These are phyloP conservation scores for Fabriciana adippe DNA, from an alignment of 2,888 invertebrate species.

Conservation along the genomic window DNA sequence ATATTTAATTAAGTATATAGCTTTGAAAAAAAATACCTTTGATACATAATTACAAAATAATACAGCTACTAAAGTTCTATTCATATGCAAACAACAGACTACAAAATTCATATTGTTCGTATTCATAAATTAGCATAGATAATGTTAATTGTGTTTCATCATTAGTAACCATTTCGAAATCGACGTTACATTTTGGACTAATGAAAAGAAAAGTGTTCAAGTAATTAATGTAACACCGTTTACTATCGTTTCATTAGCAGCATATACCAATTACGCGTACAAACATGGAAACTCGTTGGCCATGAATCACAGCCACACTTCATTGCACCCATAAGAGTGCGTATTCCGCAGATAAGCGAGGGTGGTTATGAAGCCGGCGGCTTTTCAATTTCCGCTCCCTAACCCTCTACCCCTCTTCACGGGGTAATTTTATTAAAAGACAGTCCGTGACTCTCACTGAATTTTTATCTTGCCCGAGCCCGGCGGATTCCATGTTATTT, in stretches of 20 bases:
- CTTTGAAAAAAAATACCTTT: no score
- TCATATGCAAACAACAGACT: not conserved
- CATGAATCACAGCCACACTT: constrained; percentile 56
- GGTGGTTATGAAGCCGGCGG: constrained; percentile 64
- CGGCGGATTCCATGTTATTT: constrained; percentile 49
- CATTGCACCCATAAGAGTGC: constrained; percentile 63
- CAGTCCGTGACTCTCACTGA: constrained; percentile 55
- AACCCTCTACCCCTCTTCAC: constrained; percentile 48
- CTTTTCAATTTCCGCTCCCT: constrained; percentile 74
- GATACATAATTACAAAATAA: no score
- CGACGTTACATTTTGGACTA: not conserved
- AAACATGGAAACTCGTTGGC: constrained; percentile 45
- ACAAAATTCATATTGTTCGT: not conserved
- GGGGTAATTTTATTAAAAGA: constrained; percentile 78
- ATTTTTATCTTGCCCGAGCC: constrained; percentile 64
- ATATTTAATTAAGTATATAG: no score
- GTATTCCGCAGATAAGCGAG: constrained; percentile 58
- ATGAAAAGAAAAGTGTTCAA: constrained; percentile 1
- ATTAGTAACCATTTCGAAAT: not conserved
- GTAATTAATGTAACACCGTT: constrained; percentile 15
- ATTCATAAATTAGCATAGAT: not conserved
- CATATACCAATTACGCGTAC: constrained; percentile 36
- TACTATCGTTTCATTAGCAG: constrained; percentile 32
- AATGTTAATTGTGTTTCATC: not conserved
- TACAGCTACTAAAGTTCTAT: no score